Conservation (phyloP, 2,888 invertebrate species). For the Rugalucina vietnamica region DNA sequence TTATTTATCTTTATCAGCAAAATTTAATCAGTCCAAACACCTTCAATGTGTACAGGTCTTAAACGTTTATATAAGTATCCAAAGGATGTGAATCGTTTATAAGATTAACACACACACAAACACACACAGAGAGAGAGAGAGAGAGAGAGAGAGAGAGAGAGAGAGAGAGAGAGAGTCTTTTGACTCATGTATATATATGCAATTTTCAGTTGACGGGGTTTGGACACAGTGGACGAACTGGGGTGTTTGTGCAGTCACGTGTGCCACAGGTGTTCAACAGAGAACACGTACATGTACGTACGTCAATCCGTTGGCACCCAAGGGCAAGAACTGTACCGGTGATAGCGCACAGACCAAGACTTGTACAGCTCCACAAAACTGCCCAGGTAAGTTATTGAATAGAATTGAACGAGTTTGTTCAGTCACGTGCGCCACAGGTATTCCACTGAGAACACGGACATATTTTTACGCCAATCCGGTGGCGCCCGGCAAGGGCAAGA, state of each 20-base stretch:
- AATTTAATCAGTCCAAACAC: no score
- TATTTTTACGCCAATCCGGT: slow-evolving; percentile 27
- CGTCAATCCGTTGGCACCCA: not conserved
- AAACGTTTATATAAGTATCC: no score
- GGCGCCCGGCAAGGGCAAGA: not conserved
- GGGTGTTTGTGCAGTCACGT: no score
- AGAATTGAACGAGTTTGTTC: no score
- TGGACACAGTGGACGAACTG: not conserved
- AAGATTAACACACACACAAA: no score
- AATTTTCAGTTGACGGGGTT: not conserved
- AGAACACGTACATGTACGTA: not conserved
- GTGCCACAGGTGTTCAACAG: slow-evolving; percentile 25
- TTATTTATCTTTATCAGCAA: no score
- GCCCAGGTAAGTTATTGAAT: slow-evolving; percentile 28
- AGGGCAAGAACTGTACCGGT: slow-evolving; percentile 39
- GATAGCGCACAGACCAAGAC: not conserved
- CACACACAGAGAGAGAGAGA: no score
- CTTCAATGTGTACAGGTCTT: no score
- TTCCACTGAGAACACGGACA: slow-evolving; percentile 22
- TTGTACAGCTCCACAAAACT: not conserved
- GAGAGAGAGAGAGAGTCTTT: no score
- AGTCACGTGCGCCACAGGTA: slow-evolving; percentile 46
- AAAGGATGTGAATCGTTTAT: no score
- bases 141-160: no score
- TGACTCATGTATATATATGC: no score